Percentiles rank a stretch among this genome's conserved stretches.
Evolutionary conservation across 2,113 vertebrate genomes (phyloP).

Genomic region (Xenopus borealis): DNA sequence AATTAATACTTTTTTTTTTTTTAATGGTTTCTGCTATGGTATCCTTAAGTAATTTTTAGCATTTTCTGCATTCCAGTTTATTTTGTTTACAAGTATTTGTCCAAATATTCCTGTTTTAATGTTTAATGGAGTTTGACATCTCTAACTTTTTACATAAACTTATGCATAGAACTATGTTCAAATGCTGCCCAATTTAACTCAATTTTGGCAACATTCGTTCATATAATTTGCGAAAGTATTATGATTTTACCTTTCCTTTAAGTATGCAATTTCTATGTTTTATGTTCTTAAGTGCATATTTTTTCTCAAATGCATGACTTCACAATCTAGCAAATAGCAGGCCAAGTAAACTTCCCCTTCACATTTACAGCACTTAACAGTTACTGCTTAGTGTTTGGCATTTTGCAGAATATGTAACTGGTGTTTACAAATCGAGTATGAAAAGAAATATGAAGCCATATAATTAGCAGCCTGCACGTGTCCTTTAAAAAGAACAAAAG

Average conservation of each 20-base stretch:
- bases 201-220: neutral
- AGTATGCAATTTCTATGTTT: constrained; percentile 6
- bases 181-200: neutral
- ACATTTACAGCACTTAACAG: constrained; percentile 24
- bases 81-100: neutral
- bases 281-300: neutral
- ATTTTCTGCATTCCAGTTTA: too few species aligned
- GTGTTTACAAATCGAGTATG: constrained; percentile 3
- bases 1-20: too few species aligned
- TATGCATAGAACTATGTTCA: neutral
- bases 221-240: neutral
- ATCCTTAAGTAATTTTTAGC: too few species aligned
- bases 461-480: constrained; percentile 1
- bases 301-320: constrained; percentile 3
- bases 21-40: too few species aligned
- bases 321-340: constrained; percentile 11
- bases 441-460: neutral
- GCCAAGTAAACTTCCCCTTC: constrained; percentile 9
- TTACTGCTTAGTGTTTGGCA: constrained; percentile 23
- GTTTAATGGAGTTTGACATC: neutral
- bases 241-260: neutral
- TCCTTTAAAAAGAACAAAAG: constrained; percentile 12
- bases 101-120: neutral
- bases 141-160: neutral
- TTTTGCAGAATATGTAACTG: constrained; percentile 18